Evolutionary conservation across 1,140 invertebrate genomes (phyloP).

Genomic region (Carposina sasakii): DNA sequence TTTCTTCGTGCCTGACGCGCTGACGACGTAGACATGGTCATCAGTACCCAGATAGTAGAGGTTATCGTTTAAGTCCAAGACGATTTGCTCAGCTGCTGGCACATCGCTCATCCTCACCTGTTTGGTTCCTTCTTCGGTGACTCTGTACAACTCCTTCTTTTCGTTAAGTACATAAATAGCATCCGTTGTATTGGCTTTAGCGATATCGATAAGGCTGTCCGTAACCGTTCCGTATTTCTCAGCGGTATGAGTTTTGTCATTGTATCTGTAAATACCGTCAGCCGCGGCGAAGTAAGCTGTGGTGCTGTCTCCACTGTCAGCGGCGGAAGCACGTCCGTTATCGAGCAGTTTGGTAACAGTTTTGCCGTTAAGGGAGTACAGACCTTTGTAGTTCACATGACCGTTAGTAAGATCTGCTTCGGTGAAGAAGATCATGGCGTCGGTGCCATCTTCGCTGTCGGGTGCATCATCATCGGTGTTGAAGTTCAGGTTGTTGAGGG

Average conservation of each 20-base stretch:
- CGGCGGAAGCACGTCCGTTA: constrained; percentile 36
- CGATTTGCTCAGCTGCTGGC: constrained; percentile 34
- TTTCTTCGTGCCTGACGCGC: constrained; percentile 27
- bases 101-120: constrained; percentile 38
- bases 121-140: constrained; percentile 37
- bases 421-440: constrained; percentile 33
- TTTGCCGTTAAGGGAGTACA: constrained; percentile 28
- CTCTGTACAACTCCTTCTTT: constrained; percentile 38
- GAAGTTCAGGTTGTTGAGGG: constrained; percentile 47
- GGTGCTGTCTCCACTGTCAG: constrained; percentile 35
- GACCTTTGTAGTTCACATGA: constrained; percentile 29
- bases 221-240: constrained; percentile 46
- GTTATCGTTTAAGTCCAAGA: constrained; percentile 40
- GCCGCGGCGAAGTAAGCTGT: constrained; percentile 37
- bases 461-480: constrained; percentile 27
- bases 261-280: constrained; percentile 46
- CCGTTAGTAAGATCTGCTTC: constrained; percentile 36
- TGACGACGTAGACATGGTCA: constrained; percentile 33
- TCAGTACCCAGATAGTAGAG: constrained; percentile 40
- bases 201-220: constrained; percentile 45
- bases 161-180: constrained; percentile 42
- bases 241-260: constrained; percentile 24
- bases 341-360: constrained; percentile 35
- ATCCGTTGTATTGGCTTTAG: constrained; percentile 30
- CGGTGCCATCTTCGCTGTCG: constrained; percentile 7